A percentile compares a stretch with the other conserved stretches of the same genome.
Conservation (phyloP, 2,113 vertebrate genomes). For the Orthochromis indermauri region DNA sequence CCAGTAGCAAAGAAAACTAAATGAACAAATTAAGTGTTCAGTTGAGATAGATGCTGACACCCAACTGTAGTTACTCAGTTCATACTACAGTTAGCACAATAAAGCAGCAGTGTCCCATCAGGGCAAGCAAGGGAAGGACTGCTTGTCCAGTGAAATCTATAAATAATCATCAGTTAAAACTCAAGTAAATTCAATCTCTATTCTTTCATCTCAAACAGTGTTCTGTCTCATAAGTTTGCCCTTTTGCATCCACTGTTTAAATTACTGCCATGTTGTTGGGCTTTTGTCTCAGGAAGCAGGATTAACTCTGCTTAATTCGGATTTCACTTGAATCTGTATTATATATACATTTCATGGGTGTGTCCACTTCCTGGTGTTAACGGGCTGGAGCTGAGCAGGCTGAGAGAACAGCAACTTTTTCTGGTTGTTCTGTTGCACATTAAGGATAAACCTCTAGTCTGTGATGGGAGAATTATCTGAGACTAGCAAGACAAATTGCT, state of each 20-base stretch:
- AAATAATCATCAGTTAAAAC: background rate
- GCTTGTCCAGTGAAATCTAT: background rate
- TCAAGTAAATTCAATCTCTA: background rate
- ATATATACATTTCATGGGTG: background rate
- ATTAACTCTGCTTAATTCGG: fast-evolving
- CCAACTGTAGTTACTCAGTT: background rate
- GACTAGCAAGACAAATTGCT: background rate
- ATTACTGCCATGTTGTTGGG: background rate
- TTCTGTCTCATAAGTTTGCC: background rate
- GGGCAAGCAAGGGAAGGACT: background rate
- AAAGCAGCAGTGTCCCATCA: background rate
- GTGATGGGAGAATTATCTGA: background rate
- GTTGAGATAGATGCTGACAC: background rate
- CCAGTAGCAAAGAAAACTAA: background rate
- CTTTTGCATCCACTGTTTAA: background rate
- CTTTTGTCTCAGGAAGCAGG: background rate
- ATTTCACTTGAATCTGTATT: background rate
- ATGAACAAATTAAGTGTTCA: background rate
- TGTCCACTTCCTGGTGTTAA: fast-evolving
- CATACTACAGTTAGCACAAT: background rate
- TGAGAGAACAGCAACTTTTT: background rate
- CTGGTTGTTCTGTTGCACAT: background rate
- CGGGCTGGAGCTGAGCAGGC: background rate
- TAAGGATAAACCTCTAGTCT: background rate
- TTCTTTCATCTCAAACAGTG: background rate